These are phyloP conservation scores for Hipposideros armiger DNA, from an alignment of 2,113 vertebrate species.

Conservation along the genomic window DNA sequence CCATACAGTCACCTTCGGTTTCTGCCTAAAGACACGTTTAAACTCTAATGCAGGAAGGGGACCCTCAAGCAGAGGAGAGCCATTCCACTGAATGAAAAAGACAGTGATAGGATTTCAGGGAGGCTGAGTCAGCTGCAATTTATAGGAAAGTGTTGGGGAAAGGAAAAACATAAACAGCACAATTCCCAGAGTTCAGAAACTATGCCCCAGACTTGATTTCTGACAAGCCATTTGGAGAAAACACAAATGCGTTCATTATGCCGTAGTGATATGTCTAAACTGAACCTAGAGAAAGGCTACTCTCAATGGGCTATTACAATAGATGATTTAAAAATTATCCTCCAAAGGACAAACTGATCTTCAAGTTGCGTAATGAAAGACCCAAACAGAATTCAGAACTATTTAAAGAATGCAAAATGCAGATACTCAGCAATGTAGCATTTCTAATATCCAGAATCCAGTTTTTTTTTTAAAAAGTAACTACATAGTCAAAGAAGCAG, in stretches of 20 bases:
- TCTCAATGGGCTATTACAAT: not conserved
- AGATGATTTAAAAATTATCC: not conserved
- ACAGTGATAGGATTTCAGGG: not conserved
- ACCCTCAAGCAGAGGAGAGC: not conserved
- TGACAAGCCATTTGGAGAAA: not conserved
- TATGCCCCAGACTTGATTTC: not conserved
- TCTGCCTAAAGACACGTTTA: not conserved
- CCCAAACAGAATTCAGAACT: not conserved
- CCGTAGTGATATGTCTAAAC: not conserved
- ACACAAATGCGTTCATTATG: not conserved
- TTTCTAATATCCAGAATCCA: not conserved
- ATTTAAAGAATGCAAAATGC: not conserved
- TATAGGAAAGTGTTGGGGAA: not conserved
- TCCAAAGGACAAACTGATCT: not conserved
- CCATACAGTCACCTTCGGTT: too few species aligned
- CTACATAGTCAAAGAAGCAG: not conserved
- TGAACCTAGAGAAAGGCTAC: not conserved
- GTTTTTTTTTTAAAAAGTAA: not conserved
- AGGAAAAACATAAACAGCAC: not conserved
- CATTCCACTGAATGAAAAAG: not conserved
- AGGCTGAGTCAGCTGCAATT: not conserved
- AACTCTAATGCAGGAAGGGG: not conserved
- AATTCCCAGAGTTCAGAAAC: not conserved
- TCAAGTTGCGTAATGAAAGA: not conserved
- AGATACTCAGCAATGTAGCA: not conserved